phyloP scores from a whole-genome alignment of 2,888 invertebrate species.

The Podabrus alpinus region DNA sequence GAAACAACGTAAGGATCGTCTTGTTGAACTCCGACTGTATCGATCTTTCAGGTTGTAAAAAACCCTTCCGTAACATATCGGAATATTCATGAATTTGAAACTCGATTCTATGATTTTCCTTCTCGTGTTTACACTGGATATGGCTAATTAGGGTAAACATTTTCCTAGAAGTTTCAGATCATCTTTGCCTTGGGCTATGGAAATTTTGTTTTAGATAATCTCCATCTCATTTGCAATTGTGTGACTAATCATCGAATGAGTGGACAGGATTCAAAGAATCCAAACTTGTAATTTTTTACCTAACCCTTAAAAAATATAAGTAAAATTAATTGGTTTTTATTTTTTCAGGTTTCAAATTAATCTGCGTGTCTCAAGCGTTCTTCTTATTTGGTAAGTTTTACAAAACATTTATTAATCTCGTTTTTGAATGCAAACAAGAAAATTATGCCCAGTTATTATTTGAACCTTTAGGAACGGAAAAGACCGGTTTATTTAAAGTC shows the following conservation, averaged over 20 bases:
- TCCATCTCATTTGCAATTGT: not conserved
- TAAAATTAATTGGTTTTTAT: not conserved
- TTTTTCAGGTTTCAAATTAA: slow-evolving; percentile 1
- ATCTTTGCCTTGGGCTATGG: not conserved
- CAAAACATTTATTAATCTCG: not conserved
- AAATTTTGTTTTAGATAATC: not conserved
- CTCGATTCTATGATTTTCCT: not conserved
- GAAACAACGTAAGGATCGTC: not conserved
- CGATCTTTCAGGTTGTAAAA: not conserved
- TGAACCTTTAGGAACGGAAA: not conserved
- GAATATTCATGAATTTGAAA: not conserved
- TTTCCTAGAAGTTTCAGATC: not conserved
- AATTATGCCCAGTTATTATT: not conserved
- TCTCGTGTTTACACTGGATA: not conserved
- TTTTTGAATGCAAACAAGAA: not conserved
- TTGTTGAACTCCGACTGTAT: not conserved
- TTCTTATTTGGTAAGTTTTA: not conserved
- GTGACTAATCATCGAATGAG: not conserved
- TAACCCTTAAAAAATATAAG: not conserved
- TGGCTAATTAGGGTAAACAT: not conserved
- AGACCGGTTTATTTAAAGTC: not conserved
- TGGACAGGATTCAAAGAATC: not conserved
- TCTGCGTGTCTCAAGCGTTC: not conserved
- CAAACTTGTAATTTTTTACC: not conserved
- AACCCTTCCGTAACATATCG: not conserved